A percentile compares a stretch with the other conserved stretches of the same genome.
These are phyloP conservation scores for Archegozetes longisetosus DNA, from an alignment of 1,140 invertebrate species.

Conservation along the genomic window DNA sequence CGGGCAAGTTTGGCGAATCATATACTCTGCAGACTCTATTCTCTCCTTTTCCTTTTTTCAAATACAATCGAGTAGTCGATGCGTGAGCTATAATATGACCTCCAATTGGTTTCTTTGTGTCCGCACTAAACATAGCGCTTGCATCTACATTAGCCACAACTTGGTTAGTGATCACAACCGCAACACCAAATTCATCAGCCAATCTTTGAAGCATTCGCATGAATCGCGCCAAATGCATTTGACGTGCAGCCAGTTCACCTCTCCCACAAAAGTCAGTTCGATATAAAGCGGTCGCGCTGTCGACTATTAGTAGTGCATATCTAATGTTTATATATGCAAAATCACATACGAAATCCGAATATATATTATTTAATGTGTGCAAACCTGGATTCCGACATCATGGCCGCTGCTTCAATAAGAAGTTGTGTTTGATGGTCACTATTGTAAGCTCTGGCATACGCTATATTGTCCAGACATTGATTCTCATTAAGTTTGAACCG, in stretches of 20 bases:
- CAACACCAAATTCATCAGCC: constrained; percentile 97
- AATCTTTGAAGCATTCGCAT: constrained; percentile 74
- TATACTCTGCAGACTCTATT: constrained; percentile 96
- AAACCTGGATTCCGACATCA: constrained; percentile 86
- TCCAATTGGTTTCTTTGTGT: constrained; percentile 96
- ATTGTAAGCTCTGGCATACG: constrained; percentile 88
- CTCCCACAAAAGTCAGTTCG: constrained; percentile 91
- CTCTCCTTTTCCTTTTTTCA: constrained; percentile 89
- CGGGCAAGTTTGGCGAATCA: constrained; percentile 93
- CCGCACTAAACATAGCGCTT: constrained; percentile 71
- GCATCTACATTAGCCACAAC: constrained; percentile 87
- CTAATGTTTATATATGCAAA: no score
- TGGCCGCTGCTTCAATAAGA: constrained; percentile 78
- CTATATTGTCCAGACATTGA: constrained; percentile 90
- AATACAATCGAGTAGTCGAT: constrained; percentile 84
- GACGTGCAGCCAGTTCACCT: constrained; percentile 79
- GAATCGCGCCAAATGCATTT: constrained; percentile 84
- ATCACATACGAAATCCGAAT: no score
- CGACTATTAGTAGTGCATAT: constrained; percentile 89
- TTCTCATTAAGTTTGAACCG: constrained; percentile 65
- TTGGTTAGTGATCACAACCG: constrained; percentile 96
- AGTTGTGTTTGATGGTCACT: constrained; percentile 91
- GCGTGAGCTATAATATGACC: constrained; percentile 97
- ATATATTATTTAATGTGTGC: no score
- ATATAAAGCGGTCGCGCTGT: constrained; percentile 89